Evolutionary conservation across 2,797 vertebrate species (phyloP).

Genomic region (Rhinichthys osculus): DNA sequence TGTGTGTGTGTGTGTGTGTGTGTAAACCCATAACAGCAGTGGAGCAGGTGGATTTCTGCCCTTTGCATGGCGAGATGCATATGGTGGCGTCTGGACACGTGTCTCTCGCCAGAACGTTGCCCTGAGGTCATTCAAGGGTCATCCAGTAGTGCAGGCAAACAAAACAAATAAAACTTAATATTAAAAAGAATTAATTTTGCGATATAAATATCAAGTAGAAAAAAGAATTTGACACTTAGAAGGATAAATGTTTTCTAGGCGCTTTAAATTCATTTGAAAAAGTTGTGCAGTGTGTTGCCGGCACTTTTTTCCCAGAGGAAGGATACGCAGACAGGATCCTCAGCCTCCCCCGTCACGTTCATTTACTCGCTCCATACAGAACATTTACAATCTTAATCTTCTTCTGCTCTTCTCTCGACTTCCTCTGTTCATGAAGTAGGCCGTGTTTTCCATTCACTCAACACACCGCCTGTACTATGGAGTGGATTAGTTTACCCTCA

Average conservation of each 20-base stretch:
- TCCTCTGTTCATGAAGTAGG: constrained; percentile 7
- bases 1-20: constrained; percentile 22
- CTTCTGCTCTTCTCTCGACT: neutral
- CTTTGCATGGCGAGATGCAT: constrained; percentile 36
- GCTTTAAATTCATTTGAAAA: constrained; percentile 1
- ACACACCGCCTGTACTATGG: neutral
- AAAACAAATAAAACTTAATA: neutral
- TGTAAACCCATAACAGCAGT: constrained; percentile 1
- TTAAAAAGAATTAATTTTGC: neutral
- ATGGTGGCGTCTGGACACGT: constrained; percentile 17
- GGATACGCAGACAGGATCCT: neutral
- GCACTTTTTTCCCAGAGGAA: constrained; percentile 22
- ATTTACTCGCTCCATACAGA: neutral
- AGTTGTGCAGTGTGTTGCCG: neutral
- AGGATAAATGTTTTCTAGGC: constrained; percentile 8
- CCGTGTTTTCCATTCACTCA: neutral
- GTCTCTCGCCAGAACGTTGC: constrained; percentile 1
- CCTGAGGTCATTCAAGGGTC: constrained; percentile 3
- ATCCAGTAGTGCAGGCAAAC: neutral
- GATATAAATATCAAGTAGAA: neutral
- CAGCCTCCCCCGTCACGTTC: neutral
- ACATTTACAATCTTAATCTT: constrained; percentile 26
- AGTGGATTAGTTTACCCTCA: constrained; percentile 41
- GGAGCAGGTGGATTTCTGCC: constrained; percentile 18
- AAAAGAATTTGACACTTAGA: neutral